phyloP scores from a whole-genome alignment of 2,113 vertebrate species.

The Heterotis niloticus region DNA sequence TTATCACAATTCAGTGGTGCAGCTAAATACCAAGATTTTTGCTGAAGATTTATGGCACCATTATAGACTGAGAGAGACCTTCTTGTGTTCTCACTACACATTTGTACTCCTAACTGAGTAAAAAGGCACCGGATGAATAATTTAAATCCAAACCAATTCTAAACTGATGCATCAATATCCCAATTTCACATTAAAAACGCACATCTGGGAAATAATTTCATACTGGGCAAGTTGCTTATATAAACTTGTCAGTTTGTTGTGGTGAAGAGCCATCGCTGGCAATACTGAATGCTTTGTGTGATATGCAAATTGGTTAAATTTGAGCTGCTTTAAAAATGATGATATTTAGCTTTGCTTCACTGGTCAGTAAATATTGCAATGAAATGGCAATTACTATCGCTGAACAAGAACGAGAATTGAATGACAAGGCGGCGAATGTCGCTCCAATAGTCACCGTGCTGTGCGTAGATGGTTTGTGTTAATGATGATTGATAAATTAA shows the following conservation, averaged over 20 bases:
- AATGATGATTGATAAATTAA: conserved; percentile 23
- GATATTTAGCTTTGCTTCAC: conserved; percentile 4
- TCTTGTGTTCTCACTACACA: no score
- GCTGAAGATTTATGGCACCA: no score
- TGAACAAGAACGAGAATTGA: background rate
- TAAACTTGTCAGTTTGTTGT: background rate
- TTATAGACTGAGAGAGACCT: no score
- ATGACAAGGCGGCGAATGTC: conserved; percentile 14
- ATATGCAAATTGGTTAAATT: conserved; percentile 25
- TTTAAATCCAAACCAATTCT: no score
- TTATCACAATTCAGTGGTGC: no score
- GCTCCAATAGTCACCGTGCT: background rate
- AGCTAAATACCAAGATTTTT: no score
- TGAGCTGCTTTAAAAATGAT: background rate
- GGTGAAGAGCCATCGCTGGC: background rate
- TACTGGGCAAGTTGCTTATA: background rate
- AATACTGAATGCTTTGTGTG: conserved; percentile 30
- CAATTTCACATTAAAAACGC: no score
- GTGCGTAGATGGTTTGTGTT: conserved; percentile 3
- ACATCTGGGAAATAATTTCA: background rate
- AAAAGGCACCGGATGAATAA: no score
- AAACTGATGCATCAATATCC: no score
- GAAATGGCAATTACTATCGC: conserved; percentile 1
- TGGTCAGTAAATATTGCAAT: background rate
- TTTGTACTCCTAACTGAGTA: no score